A percentile compares a stretch with the other conserved stretches of the same genome.
Evolutionary conservation across 2,113 vertebrate species (phyloP).

Genomic region (Chrysochloris asiatica): DNA sequence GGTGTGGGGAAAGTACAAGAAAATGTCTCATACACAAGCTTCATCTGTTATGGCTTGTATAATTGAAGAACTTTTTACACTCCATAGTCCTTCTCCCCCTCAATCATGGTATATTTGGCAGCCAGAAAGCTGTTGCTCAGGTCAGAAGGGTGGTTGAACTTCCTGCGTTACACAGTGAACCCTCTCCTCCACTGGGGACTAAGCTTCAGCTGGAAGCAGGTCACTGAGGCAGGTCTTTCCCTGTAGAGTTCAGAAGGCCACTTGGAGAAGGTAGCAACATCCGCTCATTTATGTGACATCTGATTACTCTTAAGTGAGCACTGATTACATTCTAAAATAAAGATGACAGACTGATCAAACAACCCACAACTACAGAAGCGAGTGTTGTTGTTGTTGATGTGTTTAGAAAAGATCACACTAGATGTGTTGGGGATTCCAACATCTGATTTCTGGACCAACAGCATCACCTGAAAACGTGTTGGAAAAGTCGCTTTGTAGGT

Average conservation of each 20-base stretch:
- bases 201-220: no score
- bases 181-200: not conserved
- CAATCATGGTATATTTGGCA: not conserved
- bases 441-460: no score
- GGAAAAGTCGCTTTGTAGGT: no score
- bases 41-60: not conserved
- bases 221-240: not conserved
- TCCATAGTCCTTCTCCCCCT: not conserved
- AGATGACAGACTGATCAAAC: not conserved
- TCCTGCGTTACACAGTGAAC: not conserved
- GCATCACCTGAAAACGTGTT: no score
- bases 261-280: not conserved
- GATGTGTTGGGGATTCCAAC: no score
- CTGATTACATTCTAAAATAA: not conserved
- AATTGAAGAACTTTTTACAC: not conserved
- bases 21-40: not conserved
- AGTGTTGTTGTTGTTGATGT: not conserved
- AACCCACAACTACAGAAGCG: not conserved
- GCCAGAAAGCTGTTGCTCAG: not conserved
- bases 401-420: no score
- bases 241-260: not conserved
- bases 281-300: fast-evolving
- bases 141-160: no score
- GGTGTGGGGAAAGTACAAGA: no score
- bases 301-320: not conserved